These are phyloP conservation scores for Odontocerum albicorne DNA, from an alignment of 2,888 invertebrate species.

Conservation along the genomic window DNA sequence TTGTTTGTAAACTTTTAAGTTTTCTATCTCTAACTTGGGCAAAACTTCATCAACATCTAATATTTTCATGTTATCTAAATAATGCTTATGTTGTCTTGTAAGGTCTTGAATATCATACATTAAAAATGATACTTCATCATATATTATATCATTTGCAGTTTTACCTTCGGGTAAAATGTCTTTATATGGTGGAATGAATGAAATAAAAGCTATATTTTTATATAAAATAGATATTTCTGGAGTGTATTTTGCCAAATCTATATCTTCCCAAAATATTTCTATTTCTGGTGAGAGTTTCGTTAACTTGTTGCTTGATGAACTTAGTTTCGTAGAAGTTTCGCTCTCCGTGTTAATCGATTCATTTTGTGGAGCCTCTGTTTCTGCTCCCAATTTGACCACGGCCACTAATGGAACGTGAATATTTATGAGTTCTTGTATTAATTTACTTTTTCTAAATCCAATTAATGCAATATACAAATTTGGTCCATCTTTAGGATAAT, in stretches of 20 bases:
- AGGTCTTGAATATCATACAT: constrained; percentile 59
- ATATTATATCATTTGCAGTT: constrained; percentile 47
- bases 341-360: not conserved
- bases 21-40: not conserved
- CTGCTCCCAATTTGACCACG: constrained; percentile 13
- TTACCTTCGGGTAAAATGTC: constrained; percentile 42
- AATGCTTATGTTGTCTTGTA: constrained; percentile 51
- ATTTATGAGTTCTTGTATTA: constrained; percentile 13
- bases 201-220: constrained; percentile 50
- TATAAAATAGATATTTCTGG: constrained; percentile 42
- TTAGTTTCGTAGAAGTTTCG: not conserved
- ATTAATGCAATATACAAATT: constrained; percentile 57
- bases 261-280: constrained; percentile 16
- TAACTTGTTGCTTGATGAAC: constrained; percentile 2
- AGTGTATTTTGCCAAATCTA: constrained; percentile 37
- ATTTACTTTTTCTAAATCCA: constrained; percentile 45
- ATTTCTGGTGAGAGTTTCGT: constrained; percentile 12
- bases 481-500: constrained; percentile 56
- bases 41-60: constrained; percentile 43
- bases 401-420: constrained; percentile 16
- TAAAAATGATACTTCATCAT: constrained; percentile 54
- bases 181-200: constrained; percentile 49
- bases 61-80: constrained; percentile 52
- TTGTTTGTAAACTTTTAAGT: constrained; percentile 6
- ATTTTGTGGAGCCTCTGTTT: not conserved